These are phyloP conservation scores for Syngnathus rostellatus DNA, from an alignment of 2,797 vertebrate species.

Conservation along the genomic window DNA sequence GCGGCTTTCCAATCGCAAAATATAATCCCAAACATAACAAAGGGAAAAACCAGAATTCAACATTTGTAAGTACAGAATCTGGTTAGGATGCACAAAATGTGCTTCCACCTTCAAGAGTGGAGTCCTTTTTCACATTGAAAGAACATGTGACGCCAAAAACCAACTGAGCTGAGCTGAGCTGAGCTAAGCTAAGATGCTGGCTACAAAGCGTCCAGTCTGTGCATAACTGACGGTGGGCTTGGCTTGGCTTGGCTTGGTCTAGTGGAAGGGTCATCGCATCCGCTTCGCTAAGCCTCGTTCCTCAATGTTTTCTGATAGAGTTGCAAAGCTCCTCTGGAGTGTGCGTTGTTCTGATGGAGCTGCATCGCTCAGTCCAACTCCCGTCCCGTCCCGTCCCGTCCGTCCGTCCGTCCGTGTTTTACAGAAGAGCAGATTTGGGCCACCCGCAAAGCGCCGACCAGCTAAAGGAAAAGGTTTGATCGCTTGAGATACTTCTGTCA, in stretches of 20 bases:
- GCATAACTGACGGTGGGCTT: constrained; percentile 45
- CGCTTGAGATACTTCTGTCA: constrained; percentile 1
- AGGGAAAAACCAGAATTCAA: constrained; percentile 29
- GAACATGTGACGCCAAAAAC: constrained; percentile 39
- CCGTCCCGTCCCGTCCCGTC: too few species aligned
- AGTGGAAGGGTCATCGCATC: constrained; percentile 12
- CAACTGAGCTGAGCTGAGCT: constrained; percentile 26
- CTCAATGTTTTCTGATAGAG: background rate
- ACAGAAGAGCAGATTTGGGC: too few species aligned
- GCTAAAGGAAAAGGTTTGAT: constrained; percentile 2
- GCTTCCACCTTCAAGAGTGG: constrained; percentile 24
- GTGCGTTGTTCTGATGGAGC: background rate
- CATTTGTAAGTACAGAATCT: constrained; percentile 44
- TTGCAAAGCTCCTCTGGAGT: constrained; percentile 3
- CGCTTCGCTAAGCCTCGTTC: background rate
- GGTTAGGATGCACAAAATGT: constrained; percentile 29
- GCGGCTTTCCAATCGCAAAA: constrained; percentile 31
- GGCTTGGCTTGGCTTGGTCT: constrained; percentile 9
- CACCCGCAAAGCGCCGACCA: background rate
- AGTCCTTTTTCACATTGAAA: constrained; percentile 28
- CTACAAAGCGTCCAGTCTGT: constrained; percentile 40
- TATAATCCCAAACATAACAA: constrained; percentile 42
- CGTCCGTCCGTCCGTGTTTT: too few species aligned
- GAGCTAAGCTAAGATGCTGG: too few species aligned
- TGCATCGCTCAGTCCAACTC: too few species aligned